Conservation (phyloP, 2,888 invertebrate species). For the Peribatodes rhomboidaria region DNA sequence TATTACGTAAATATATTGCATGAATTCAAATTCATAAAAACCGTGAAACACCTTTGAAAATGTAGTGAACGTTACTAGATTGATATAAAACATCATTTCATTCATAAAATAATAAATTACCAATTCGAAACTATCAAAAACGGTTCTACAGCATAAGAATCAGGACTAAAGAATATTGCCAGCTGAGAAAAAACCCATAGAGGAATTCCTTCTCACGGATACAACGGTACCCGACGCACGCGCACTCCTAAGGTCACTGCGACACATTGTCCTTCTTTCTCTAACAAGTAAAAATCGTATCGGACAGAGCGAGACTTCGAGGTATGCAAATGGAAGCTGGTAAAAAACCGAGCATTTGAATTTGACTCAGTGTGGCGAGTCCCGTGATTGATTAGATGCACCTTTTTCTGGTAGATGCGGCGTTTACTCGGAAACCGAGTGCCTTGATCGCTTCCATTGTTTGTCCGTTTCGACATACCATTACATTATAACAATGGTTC, state of each 20-base stretch:
- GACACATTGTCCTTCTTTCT: constrained; percentile 60
- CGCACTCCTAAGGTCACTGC: constrained; percentile 73
- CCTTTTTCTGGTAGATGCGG: constrained; percentile 69
- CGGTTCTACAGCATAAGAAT: constrained; percentile 46
- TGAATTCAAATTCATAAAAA: not conserved
- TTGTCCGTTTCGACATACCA: constrained; percentile 63
- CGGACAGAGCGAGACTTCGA: constrained; percentile 56
- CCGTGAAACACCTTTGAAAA: constrained; percentile 1
- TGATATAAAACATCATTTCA: constrained; percentile 9
- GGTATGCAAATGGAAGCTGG: constrained; percentile 73
- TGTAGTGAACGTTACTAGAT: not conserved
- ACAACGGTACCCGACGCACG: constrained; percentile 78
- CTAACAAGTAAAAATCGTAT: constrained; percentile 36
- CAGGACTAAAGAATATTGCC: constrained; percentile 62
- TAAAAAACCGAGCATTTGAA: constrained; percentile 69
- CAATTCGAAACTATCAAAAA: constrained; percentile 38
- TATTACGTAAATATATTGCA: not conserved
- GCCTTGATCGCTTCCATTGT: constrained; percentile 66
- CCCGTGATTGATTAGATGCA: constrained; percentile 82
- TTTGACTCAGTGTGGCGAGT: constrained; percentile 69
- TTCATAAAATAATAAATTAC: constrained; percentile 26
- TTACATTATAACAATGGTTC: constrained; percentile 59
- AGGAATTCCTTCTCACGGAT: constrained; percentile 82
- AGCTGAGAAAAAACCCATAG: constrained; percentile 65
- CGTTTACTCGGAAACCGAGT: constrained; percentile 65